These are phyloP conservation scores for Rhipidura dahli DNA, from an alignment of 2,113 vertebrate genomes.

Conservation along the genomic window DNA sequence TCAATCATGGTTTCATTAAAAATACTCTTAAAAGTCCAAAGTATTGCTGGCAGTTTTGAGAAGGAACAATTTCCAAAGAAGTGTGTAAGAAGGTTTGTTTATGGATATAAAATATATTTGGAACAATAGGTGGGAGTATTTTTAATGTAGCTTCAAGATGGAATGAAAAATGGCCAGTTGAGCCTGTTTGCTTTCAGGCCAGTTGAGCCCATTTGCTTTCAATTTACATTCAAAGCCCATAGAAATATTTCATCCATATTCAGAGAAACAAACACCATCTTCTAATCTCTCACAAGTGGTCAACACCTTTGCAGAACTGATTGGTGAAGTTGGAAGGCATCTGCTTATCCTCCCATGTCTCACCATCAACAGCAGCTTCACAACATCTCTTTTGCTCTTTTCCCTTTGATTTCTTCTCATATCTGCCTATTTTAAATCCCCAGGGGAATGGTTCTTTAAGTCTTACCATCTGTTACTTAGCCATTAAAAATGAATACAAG, in stretches of 20 bases:
- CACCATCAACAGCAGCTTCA: not conserved
- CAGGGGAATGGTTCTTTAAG: not conserved
- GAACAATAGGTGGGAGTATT: not conserved
- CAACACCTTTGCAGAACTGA: not conserved
- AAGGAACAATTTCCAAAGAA: not conserved
- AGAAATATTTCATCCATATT: slow-evolving; percentile 35
- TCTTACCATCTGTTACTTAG: slow-evolving; percentile 27
- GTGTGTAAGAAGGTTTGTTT: not conserved
- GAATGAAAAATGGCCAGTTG: not conserved
- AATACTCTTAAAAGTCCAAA: not conserved
- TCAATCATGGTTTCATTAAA: not conserved
- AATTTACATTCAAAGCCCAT: slow-evolving; percentile 28
- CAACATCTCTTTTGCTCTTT: slow-evolving; percentile 22
- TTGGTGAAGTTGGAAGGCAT: not conserved
- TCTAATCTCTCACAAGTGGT: not conserved
- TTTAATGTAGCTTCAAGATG: not conserved
- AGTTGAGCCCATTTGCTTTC: not conserved
- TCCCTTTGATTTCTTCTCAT: not conserved
- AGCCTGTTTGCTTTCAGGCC: too few relatives aligned
- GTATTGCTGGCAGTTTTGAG: not conserved
- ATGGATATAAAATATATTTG: not conserved
- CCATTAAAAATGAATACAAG: slow-evolving; percentile 1
- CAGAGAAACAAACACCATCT: not conserved
- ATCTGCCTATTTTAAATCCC: not conserved
- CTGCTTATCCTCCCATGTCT: not conserved